Conservation (phyloP, 2,888 invertebrate species). For the Callosobruchus maculatus region DNA sequence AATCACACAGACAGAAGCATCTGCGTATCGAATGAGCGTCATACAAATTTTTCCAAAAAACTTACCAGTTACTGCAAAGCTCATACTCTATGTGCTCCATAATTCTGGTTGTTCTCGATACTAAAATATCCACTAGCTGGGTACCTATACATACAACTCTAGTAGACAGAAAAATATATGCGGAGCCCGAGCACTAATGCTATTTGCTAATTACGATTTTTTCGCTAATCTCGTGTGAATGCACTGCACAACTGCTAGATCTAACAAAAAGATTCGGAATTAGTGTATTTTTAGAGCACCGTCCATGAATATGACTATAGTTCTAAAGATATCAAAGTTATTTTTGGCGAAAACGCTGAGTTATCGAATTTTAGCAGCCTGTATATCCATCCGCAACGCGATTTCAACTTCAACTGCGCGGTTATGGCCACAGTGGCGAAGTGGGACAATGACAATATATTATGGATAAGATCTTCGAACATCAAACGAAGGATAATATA, state of each 20-base stretch:
- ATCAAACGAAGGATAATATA: too few species aligned
- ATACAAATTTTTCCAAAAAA: constrained; percentile 6
- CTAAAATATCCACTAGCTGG: not conserved
- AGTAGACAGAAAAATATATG: not conserved
- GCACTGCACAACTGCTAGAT: constrained; percentile 20
- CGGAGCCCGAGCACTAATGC: not conserved
- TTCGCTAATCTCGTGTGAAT: constrained; percentile 18
- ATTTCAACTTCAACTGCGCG: too few species aligned
- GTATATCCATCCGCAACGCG: not conserved
- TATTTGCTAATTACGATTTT: constrained; percentile 2
- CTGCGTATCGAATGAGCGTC: not conserved
- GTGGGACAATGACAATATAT: too few species aligned
- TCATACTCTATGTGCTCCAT: constrained; percentile 31
- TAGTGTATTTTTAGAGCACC: constrained; percentile 20
- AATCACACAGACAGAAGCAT: not conserved
- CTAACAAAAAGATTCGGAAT: constrained; percentile 22
- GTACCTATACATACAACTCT: not conserved
- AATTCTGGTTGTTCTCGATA: constrained; percentile 22
- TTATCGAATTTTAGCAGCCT: constrained; percentile 9
- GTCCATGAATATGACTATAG: constrained; percentile 26
- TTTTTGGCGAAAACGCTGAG: constrained; percentile 20
- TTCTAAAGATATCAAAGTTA: constrained; percentile 26
- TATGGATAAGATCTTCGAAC: too few species aligned
- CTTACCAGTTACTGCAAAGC: constrained; percentile 41
- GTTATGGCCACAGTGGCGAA: too few species aligned